Percentiles rank a stretch among this genome's conserved stretches.
Conservation (phyloP, 2,888 invertebrate genomes). For the Leptogaster cylindrica region DNA sequence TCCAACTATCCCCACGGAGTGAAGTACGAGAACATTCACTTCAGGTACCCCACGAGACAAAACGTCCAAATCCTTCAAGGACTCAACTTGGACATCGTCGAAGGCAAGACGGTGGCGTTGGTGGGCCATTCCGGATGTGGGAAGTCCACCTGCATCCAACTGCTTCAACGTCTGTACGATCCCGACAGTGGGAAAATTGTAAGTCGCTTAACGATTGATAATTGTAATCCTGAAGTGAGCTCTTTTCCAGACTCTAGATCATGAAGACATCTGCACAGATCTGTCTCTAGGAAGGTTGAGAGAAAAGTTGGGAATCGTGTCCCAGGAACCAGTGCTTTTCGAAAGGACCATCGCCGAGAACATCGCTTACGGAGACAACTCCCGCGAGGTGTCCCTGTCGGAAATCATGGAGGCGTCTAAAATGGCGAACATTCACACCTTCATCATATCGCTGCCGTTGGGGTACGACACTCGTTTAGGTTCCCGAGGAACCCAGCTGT, state of each 20-base stretch:
- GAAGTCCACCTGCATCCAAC: slow-evolving; percentile 80
- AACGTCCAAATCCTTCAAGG: slow-evolving; percentile 76
- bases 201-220: slow-evolving; percentile 50
- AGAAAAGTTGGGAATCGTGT: slow-evolving; percentile 82
- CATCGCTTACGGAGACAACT: slow-evolving; percentile 87
- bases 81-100: slow-evolving; percentile 69
- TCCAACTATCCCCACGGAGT: slow-evolving; percentile 48
- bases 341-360: slow-evolving; percentile 87
- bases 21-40: slow-evolving; percentile 71
- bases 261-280: slow-evolving; percentile 66
- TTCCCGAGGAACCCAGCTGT: slow-evolving; percentile 76
- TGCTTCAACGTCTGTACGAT: slow-evolving; percentile 80
- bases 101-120: slow-evolving; percentile 75
- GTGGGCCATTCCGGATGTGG: slow-evolving; percentile 80
- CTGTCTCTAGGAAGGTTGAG: slow-evolving; percentile 70
- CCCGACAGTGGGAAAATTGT: slow-evolving; percentile 71
- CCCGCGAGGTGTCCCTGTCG: slow-evolving; percentile 67
- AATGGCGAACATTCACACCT: slow-evolving; percentile 85
- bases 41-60: slow-evolving; percentile 81
- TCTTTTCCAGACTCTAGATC: slow-evolving; percentile 59
- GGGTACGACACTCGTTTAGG: slow-evolving; percentile 78
- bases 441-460: slow-evolving; percentile 77
- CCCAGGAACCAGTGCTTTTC: slow-evolving; percentile 90
- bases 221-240: not conserved
- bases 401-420: slow-evolving; percentile 81